Evolutionary conservation across 2,113 vertebrate species (phyloP).

Genomic region (Myocastor coypus): DNA sequence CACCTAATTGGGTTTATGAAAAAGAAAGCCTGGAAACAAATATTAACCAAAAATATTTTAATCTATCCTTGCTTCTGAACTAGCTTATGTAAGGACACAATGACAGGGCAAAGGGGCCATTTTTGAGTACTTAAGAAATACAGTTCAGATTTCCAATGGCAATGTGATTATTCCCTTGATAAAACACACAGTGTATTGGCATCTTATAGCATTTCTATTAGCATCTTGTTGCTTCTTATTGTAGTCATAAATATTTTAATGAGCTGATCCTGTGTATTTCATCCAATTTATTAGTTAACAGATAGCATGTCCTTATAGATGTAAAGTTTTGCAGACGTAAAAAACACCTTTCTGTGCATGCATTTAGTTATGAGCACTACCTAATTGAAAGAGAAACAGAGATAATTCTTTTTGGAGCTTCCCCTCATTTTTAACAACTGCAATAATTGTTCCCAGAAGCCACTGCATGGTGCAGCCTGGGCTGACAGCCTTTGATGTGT

Average conservation of each 20-base stretch:
- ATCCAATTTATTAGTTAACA: constrained; percentile 30
- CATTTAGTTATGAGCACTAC: not conserved
- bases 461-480: constrained; percentile 53
- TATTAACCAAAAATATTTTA: not conserved
- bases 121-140: constrained; percentile 33
- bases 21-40: not conserved
- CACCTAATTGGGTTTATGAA: not conserved
- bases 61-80: not conserved
- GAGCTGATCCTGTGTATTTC: not conserved
- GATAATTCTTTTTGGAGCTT: constrained; percentile 60
- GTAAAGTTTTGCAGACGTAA: constrained; percentile 34
- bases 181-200: not conserved
- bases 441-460: constrained; percentile 80
- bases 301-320: not conserved
- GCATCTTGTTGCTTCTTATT: not conserved
- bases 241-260: not conserved
- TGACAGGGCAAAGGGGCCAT: not conserved
- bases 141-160: constrained; percentile 31
- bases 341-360: constrained; percentile 12
- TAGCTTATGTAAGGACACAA: constrained; percentile 5
- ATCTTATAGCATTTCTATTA: not conserved
- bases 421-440: constrained; percentile 50
- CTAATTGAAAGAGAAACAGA: constrained; percentile 73
- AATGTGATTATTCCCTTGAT: not conserved
- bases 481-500: constrained; percentile 73